These are phyloP conservation scores for Holcopasites calliopsidis DNA, from an alignment of 1,140 invertebrate species.

Conservation along the genomic window DNA sequence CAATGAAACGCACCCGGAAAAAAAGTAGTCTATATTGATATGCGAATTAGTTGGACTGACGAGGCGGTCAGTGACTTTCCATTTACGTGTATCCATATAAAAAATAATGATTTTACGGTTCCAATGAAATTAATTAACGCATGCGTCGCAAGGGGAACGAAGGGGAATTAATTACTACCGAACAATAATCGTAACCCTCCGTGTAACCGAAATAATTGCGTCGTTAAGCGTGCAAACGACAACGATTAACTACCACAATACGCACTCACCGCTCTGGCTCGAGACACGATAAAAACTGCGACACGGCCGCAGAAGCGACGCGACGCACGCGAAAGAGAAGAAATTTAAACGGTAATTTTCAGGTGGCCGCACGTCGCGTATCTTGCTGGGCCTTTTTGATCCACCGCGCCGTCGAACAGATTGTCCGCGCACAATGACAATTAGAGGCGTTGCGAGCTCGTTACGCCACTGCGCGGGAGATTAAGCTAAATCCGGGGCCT, in stretches of 20 bases:
- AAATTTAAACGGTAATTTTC: neutral
- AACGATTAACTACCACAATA: neutral
- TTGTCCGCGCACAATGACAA: constrained; percentile 50
- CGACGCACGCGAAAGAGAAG: neutral
- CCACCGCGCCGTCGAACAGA: constrained; percentile 2
- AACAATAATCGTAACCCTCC: too few relatives aligned
- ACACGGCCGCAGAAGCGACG: neutral
- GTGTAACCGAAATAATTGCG: neutral
- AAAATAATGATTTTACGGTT: too few relatives aligned
- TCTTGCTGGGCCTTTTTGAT: neutral
- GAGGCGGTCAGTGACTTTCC: too few relatives aligned
- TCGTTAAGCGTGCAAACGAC: neutral
- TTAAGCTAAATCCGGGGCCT: constrained; percentile 54
- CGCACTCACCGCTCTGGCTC: neutral
- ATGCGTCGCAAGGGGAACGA: too few relatives aligned
- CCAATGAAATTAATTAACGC: too few relatives aligned
- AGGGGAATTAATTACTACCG: too few relatives aligned
- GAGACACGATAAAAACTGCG: neutral
- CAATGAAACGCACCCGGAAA: too few relatives aligned
- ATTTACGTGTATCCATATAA: too few relatives aligned
- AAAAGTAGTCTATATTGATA: too few relatives aligned
- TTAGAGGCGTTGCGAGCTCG: constrained; percentile 52
- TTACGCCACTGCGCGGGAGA: constrained; percentile 36
- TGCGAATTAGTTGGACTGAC: too few relatives aligned
- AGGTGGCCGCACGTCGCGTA: neutral